Conservation (phyloP, 2,113 vertebrate species). For the Empidonax alnorum region DNA sequence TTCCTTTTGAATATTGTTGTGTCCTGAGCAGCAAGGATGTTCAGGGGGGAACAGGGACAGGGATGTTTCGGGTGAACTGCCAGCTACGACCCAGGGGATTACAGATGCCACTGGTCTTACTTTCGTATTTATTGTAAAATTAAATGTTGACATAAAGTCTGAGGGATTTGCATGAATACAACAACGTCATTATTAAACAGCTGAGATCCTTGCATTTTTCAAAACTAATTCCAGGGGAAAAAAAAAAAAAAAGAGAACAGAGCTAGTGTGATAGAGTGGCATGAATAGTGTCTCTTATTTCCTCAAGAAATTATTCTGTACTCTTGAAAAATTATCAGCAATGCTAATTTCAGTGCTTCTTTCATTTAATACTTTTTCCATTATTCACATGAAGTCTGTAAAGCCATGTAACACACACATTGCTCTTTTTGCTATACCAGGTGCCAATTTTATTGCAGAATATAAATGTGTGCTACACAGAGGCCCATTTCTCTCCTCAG, state of each 20-base stretch:
- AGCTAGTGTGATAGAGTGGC: slow-evolving; percentile 3
- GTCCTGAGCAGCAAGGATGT: slow-evolving; percentile 49
- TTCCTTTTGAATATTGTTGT: slow-evolving; percentile 58
- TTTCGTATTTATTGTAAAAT: slow-evolving; percentile 70
- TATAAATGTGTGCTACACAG: slow-evolving; percentile 31
- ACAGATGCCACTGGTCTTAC: slow-evolving; percentile 37
- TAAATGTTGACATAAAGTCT: slow-evolving; percentile 67
- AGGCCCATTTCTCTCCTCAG: slow-evolving; percentile 43
- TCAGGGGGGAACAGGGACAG: background rate
- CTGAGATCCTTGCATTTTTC: slow-evolving; percentile 57
- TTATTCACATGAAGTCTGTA: slow-evolving; percentile 43
- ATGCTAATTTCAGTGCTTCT: slow-evolving; percentile 43
- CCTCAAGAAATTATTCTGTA: slow-evolving; percentile 30
- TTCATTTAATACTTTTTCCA: slow-evolving; percentile 20
- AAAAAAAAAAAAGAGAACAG: background rate
- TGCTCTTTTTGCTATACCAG: slow-evolving; percentile 49
- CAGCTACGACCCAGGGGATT: slow-evolving; percentile 44
- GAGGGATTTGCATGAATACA: slow-evolving; percentile 60
- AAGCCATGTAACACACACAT: background rate
- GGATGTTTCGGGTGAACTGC: slow-evolving; percentile 22
- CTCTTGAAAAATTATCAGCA: slow-evolving; percentile 40
- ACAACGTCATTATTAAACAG: slow-evolving; percentile 64
- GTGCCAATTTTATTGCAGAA: slow-evolving; percentile 58
- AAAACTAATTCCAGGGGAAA: background rate
- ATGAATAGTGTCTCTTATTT: slow-evolving; percentile 63